Base-by-base conservation (phyloP, 2,888 invertebrate species). In the Falcaria lacertinaria region DNA sequence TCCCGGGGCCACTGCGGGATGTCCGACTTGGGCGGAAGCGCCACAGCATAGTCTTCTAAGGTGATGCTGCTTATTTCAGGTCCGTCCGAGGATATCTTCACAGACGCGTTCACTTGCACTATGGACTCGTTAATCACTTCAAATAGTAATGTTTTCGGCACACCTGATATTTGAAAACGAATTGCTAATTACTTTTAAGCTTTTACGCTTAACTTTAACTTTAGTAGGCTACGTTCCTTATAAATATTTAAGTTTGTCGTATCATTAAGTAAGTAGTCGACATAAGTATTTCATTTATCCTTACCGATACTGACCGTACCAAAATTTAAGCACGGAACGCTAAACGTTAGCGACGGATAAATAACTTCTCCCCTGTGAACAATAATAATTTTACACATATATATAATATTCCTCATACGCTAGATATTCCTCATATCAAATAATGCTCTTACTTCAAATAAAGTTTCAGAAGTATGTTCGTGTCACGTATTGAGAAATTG, bases 331-430 rank as follows among this genome's bases (percentile, higher is more conserved):
- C 79, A 80, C 0, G 82, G 77, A 32, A 84, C 74, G 51, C 90
- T 88, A 52, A 92, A 91, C 61, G 72, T 84, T 17, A 93, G 61
- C 6, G 91, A 84, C 1, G 93, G 93, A 59, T 91, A 91, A 43
- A 92, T 76, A 1, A 93, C 85, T 63, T 85, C 89, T 13, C 93
- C 93, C 57, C 93, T 93, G 70, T 47, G 89, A 84, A 45, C 39
- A 47, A 45, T 33, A 7, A 19, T 25, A 19, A 19, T 19, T 4
- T 19, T 19, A 19, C n/a, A n/a, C n/a, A n/a, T n/a, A n/a, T n/a
- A n/a, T n/a, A n/a, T n/a, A n/a, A n/a, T n/a, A n/a, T n/a, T n/a
- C n/a, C n/a, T n/a, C n/a, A n/a, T n/a, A n/a, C n/a, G n/a, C n/a
- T n/a, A n/a, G n/a, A n/a, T n/a, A n/a, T n/a, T n/a, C n/a, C n/a